These are phyloP conservation scores for Hassar affinis DNA, from an alignment of 2,113 vertebrate genomes.

Conservation along the genomic window DNA sequence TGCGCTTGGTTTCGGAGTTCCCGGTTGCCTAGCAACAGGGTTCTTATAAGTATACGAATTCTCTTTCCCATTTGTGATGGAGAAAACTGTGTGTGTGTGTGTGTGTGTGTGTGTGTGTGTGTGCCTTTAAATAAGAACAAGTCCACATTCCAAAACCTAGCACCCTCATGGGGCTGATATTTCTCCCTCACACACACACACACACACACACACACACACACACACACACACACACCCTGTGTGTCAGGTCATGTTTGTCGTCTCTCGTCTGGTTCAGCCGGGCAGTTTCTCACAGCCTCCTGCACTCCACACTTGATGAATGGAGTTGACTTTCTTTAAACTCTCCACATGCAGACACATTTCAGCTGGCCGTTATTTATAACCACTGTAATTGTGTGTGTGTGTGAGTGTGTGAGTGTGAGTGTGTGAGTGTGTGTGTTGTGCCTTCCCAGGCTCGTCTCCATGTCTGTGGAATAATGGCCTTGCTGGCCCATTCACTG, in stretches of 20 bases:
- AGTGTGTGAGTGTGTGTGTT: neutral
- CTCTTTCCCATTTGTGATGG: neutral
- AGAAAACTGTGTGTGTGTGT: neutral
- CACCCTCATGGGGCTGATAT: neutral
- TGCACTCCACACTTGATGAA: conserved; percentile 5
- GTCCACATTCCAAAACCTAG: conserved; percentile 9
- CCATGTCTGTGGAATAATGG: conserved; percentile 15
- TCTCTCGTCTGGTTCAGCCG: neutral
- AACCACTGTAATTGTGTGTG: conserved; percentile 9
- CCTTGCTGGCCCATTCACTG: conserved; percentile 14
- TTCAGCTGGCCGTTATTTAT: conserved; percentile 22
- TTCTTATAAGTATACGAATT: neutral
- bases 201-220: too few species aligned
- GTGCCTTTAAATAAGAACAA: neutral
- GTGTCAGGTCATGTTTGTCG: conserved; percentile 4
- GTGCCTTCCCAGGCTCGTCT: conserved; percentile 6
- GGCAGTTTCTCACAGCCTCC: conserved; percentile 10
- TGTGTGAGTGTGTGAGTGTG: neutral
- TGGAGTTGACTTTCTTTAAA: conserved; percentile 17
- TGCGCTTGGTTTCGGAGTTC: neutral
- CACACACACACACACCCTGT: too few species aligned
- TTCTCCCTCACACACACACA: too few species aligned
- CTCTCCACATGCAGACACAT: conserved; percentile 26
- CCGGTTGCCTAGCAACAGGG: neutral
- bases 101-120: neutral